phyloP scores from a whole-genome alignment of 2,888 invertebrate genomes.

The Perizoma flavofasciatum region DNA sequence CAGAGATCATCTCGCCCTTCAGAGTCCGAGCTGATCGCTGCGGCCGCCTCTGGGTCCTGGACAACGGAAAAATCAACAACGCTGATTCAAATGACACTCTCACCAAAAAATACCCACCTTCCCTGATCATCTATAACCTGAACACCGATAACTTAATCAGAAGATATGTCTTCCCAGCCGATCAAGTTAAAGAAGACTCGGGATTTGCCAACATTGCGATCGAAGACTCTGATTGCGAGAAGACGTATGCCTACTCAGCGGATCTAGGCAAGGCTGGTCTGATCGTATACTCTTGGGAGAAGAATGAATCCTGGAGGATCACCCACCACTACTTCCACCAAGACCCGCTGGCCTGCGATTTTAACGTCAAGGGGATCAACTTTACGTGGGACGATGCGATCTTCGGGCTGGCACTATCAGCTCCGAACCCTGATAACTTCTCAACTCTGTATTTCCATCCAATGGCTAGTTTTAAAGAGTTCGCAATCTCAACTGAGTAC shows the following conservation, averaged over 20 bases:
- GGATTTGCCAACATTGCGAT: slow-evolving; percentile 90
- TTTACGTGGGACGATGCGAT: slow-evolving; percentile 92
- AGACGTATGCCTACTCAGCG: slow-evolving; percentile 88
- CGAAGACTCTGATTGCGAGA: slow-evolving; percentile 89
- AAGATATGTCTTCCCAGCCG: slow-evolving; percentile 85
- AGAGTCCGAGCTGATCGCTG: slow-evolving; percentile 89
- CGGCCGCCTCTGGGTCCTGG: slow-evolving; percentile 91
- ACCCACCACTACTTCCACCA: slow-evolving; percentile 88
- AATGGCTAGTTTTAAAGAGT: slow-evolving; percentile 90
- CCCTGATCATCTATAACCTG: slow-evolving; percentile 89
- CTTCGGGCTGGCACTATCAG: slow-evolving; percentile 89
- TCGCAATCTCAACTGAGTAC: slow-evolving; percentile 87
- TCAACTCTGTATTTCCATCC: slow-evolving; percentile 92
- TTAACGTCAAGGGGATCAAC: slow-evolving; percentile 87
- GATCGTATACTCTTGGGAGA: slow-evolving; percentile 90
- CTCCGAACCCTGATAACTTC: slow-evolving; percentile 85
- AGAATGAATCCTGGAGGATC: slow-evolving; percentile 89
- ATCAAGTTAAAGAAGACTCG: slow-evolving; percentile 87
- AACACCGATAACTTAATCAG: slow-evolving; percentile 88
- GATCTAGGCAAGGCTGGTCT: slow-evolving; percentile 88
- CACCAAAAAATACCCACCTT: slow-evolving; percentile 77
- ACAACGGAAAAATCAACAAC: slow-evolving; percentile 87
- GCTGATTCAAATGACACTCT: slow-evolving; percentile 70
- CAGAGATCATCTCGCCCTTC: slow-evolving; percentile 90
- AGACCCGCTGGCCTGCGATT: slow-evolving; percentile 89